A percentile compares a stretch with the other conserved stretches of the same genome.
phyloP scores from a whole-genome alignment of 2,113 vertebrate genomes.

The Cebus imitator region DNA sequence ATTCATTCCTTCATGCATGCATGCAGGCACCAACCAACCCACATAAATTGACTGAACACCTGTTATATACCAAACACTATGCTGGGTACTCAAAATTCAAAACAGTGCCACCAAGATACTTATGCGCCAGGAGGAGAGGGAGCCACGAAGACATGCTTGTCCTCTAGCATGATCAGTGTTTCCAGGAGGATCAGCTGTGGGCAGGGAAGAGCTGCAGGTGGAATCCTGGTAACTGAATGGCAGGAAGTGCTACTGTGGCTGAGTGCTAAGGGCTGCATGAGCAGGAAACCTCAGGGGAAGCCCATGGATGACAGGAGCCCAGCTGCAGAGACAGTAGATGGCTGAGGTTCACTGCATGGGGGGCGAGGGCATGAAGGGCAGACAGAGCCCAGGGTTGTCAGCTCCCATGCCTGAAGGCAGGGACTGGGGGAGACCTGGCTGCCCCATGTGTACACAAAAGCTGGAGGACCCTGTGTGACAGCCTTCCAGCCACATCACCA shows the following conservation, averaged over 20 bases:
- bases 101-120: not conserved
- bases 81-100: not conserved
- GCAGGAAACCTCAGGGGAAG: not conserved
- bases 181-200: not conserved
- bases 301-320: not conserved
- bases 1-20: not conserved
- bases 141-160: fast-evolving
- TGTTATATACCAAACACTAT: not conserved
- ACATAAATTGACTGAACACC: fast-evolving
- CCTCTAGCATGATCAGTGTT: fast-evolving
- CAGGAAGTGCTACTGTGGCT: fast-evolving
- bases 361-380: not conserved
- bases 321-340: fast-evolving
- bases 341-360: not conserved
- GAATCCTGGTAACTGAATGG: too few species aligned
- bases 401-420: too few species aligned
- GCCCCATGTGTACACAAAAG: not conserved
- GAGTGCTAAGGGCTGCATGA: not conserved
- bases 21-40: too few species aligned
- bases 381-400: too few species aligned
- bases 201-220: not conserved
- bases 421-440: not conserved
- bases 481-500: fast-evolving
- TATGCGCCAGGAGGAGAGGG: not conserved
- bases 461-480: not conserved